Base-by-base conservation (phyloP, 1,140 invertebrate species). In the Trichonephila clavipes region DNA sequence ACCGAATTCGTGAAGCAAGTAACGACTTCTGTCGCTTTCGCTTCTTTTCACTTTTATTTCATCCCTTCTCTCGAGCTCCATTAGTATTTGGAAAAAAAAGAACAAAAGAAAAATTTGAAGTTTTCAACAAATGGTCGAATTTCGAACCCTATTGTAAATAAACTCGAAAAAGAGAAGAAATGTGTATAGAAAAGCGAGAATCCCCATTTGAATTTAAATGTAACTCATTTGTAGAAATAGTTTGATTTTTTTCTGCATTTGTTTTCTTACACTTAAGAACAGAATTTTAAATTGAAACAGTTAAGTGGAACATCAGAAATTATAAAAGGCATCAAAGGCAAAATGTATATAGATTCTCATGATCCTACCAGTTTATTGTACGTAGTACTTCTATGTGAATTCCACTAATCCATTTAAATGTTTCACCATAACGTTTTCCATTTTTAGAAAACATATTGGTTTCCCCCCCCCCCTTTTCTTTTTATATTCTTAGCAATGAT, bases 61-160 rank as follows among this genome's bases (percentile, higher is more conserved):
- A 51, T 7, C 4, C 34, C 34, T 40, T 40, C 34, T 40, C 21
- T 12, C 12, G 24, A 87, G 59, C n/a, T 19, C 58, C 85, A 62
- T 87, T 87, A 87, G 34, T 24, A 62, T 62, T 40, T 58, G 28
- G 18, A 64, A 40, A 40, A 40, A 40, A 40, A 40, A 40, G 34
- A 40, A 40, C 34, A 4, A 40, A 40, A 40, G 2, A 40, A 40
- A 40, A 40, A 87, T 87, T 87, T 64, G 59, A 64, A 87, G 58
- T 87, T 87, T 87, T 64, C 85, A 87, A 40, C 59, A 87, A 87
- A 87, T 87, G 61, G 85, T 28, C 24, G 85, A 87, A 64, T 87
- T 87, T 64, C 28, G 14, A 64, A 62, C 18, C 59, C 58, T 40
- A 62, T 87, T 87, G 59, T 62, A 64, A 87, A 64, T 62, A 62